Evolutionary conservation across 1,140 invertebrate genomes (phyloP), one percentile per base, ranked within the genome.

Genomic region (Drosophila yakuba): DNA sequence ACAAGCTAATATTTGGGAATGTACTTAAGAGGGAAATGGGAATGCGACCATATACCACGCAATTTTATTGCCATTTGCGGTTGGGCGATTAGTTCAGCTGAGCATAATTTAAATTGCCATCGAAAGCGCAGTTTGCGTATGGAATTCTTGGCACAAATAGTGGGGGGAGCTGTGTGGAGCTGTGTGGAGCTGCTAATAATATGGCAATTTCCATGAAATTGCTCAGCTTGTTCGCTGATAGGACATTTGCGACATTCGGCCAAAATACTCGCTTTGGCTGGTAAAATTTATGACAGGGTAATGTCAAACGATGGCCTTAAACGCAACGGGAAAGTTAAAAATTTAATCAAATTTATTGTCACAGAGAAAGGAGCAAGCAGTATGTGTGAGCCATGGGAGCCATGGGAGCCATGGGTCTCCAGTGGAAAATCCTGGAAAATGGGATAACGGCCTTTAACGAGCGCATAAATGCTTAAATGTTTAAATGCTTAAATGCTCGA

Each of bases 271-370:
- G 8, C 38, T 10, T 0, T 5, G 20, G 47, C 23, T n/a, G 10
- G 8, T 4, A 41, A 73, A 73, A 74, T 74, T 74, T 74, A 74
- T 64, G 61, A 36, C 17, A 36, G 72, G 41, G 38, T 41, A 60
- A 47, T 72, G 55, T n/a, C 39, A 54, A 36, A 15, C 39, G 57
- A 7, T 48, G 63, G 43, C 63, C 50, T 66, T 51, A 52, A 43
- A 45, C 54, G 68, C 20, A 38, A 39, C 38, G 41, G 20, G 39
- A 36, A 74, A 36, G 41, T 58, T 41, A 35, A 51, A 77, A 74
- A 78, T 82, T 71, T 55, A 60, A 74, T 73, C 63, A 69, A 85
- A 81, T 85, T 78, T 85, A 85, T 85, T 77, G 78, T 78, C 78
- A 61, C 14, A 50, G 20, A 43, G 58, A 10, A 32, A 32, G 28